Percentiles rank a stretch among this genome's conserved stretches.
These are phyloP conservation scores for Aspidiotus rigidus DNA, from an alignment of 2,888 invertebrate genomes.

Conservation along the genomic window DNA sequence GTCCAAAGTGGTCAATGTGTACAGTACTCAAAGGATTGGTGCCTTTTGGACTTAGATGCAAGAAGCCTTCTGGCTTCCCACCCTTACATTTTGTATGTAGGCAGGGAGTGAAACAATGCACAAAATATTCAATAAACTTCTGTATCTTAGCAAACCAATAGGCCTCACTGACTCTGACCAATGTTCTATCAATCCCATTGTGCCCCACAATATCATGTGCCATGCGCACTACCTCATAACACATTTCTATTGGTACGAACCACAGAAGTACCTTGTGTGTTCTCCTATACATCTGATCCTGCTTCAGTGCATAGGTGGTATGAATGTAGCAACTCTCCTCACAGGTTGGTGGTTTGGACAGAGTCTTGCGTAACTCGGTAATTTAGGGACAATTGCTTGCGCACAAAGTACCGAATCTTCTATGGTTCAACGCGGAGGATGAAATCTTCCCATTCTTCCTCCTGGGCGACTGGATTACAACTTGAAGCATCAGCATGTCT, in stretches of 20 bases:
- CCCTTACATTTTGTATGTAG: no score
- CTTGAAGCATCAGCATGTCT: no score
- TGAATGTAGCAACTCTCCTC: neutral
- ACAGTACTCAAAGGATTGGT: neutral
- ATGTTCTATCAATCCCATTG: constrained; percentile 12
- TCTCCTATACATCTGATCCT: neutral
- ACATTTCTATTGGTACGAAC: neutral
- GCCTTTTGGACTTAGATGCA: constrained; percentile 17
- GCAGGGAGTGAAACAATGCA: no score
- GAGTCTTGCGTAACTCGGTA: no score
- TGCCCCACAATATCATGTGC: constrained; percentile 6
- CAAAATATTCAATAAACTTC: no score
- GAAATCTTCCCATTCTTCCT: no score
- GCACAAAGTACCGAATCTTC: neutral
- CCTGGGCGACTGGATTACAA: no score
- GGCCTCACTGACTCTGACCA: no score
- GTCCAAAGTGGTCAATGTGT: constrained; percentile 19
- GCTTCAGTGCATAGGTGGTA: neutral
- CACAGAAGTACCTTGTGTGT: neutral
- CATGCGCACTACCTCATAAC: neutral
- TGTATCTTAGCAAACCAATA: no score
- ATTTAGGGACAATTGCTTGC: neutral
- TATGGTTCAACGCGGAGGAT: no score
- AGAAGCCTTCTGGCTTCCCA: no score
- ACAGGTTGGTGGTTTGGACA: neutral